Conservation (phyloP, 2,113 vertebrate species). For the Vireo altiloquus region DNA sequence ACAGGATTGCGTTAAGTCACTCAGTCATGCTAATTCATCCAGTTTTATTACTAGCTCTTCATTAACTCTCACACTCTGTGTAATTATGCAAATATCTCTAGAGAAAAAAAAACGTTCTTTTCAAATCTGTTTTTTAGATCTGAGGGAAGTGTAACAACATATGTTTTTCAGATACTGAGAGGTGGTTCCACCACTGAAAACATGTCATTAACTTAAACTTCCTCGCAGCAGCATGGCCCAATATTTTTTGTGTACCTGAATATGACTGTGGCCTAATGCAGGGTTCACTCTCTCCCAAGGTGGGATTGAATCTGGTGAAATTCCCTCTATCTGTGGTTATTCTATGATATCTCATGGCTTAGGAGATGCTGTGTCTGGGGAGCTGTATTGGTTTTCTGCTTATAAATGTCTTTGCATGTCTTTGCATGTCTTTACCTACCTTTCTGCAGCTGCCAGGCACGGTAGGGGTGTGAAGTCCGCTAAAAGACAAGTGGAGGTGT, state of each 20-base stretch:
- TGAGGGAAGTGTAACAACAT: not conserved
- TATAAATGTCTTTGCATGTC: not conserved
- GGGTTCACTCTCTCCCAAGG: not conserved
- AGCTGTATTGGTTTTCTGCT: not conserved
- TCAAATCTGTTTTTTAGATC: not conserved
- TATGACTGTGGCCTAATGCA: not conserved
- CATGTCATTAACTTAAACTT: not conserved
- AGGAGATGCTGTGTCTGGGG: not conserved
- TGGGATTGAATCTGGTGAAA: not conserved
- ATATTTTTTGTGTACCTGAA: not conserved
- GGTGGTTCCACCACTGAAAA: not conserved
- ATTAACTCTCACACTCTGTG: slow-evolving; percentile 50
- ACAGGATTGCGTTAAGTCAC: slow-evolving; percentile 62
- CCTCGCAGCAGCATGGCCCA: not conserved
- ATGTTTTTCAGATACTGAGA: not conserved
- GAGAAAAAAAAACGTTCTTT: not conserved
- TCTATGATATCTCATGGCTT: not conserved
- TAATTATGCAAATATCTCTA: slow-evolving; percentile 64
- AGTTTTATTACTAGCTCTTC: slow-evolving; percentile 63
- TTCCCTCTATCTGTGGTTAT: not conserved
- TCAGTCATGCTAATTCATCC: slow-evolving; percentile 69
- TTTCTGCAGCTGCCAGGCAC: not conserved
- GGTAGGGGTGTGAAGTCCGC: not conserved
- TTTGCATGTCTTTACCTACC: not conserved
- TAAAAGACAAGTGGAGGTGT: not conserved